Conservation (phyloP, 2,113 vertebrate genomes). For the Brachyhypopomus occidentalis region DNA sequence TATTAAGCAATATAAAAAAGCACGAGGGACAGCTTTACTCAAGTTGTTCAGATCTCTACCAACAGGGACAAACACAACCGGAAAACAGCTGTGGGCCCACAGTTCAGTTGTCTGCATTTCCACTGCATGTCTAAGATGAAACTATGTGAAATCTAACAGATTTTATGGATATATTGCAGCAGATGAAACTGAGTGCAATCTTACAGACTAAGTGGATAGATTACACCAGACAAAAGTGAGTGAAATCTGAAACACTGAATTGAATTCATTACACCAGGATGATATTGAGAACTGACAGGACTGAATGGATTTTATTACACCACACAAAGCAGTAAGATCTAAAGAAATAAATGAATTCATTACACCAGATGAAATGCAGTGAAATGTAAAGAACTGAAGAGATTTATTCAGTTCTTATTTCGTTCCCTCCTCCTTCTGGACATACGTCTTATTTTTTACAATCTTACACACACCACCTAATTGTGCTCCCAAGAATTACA, state of each 20-base stretch:
- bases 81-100: not conserved
- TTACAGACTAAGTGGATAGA: too few species aligned
- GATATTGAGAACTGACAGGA: too few species aligned
- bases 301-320: too few species aligned
- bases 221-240: too few species aligned
- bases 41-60: not conserved
- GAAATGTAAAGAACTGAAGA: constrained; percentile 5
- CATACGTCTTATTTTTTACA: constrained; percentile 20
- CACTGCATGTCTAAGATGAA: not conserved
- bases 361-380: not conserved
- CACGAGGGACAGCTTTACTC: too few species aligned
- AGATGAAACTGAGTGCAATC: not conserved
- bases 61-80: not conserved
- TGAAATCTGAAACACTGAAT: too few species aligned
- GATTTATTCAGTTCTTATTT: constrained; percentile 21
- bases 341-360: constrained; percentile 7
- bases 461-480: constrained; percentile 21
- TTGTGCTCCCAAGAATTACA: constrained; percentile 18
- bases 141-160: not conserved
- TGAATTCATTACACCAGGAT: too few species aligned
- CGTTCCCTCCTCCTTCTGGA: not conserved
- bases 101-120: not conserved
- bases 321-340: not conserved
- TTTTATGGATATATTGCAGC: constrained; percentile 27
- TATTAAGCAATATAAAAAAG: not conserved